These are phyloP conservation scores for Sturmia bella DNA, from an alignment of 2,888 invertebrate genomes.

Conservation along the genomic window DNA sequence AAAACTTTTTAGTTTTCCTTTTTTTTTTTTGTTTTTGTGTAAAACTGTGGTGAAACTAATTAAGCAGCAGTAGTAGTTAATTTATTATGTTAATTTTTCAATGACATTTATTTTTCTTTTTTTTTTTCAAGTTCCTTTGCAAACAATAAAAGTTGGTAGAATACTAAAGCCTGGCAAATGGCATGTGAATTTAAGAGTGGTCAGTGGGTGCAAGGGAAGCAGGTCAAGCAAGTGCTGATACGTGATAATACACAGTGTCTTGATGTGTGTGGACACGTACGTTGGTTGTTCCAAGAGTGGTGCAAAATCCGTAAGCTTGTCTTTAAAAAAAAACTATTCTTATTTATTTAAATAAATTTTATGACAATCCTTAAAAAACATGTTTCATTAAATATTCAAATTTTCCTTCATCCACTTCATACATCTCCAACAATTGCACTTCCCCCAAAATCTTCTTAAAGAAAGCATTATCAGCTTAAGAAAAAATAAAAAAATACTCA, in stretches of 20 bases:
- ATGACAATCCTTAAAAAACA: too few relatives aligned
- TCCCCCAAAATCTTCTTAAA: neutral
- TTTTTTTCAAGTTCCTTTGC: slow-evolving; percentile 13
- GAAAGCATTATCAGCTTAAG: slow-evolving; percentile 23
- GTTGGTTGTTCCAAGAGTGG: too few relatives aligned
- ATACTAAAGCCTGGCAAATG: neutral
- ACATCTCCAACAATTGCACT: neutral
- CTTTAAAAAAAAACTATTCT: too few relatives aligned
- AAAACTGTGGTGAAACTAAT: slow-evolving; percentile 67
- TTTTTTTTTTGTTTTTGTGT: slow-evolving; percentile 14
- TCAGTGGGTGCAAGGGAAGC: neutral
- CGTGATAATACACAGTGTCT: too few relatives aligned
- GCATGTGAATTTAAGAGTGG: neutral
- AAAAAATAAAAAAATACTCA: neutral
- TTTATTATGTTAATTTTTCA: slow-evolving; percentile 69
- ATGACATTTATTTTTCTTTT: slow-evolving; percentile 39
- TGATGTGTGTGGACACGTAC: too few relatives aligned
- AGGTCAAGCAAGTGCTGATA: too few relatives aligned
- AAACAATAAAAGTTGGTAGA: neutral
- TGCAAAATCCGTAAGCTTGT: too few relatives aligned
- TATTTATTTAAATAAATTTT: too few relatives aligned
- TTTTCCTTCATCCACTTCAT: too few relatives aligned
- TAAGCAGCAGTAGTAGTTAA: slow-evolving; percentile 66
- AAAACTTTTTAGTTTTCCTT: slow-evolving; percentile 8
- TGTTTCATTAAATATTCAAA: too few relatives aligned